phyloP scores from a whole-genome alignment of 2,888 invertebrate species.

The Diplolepis rosae region DNA sequence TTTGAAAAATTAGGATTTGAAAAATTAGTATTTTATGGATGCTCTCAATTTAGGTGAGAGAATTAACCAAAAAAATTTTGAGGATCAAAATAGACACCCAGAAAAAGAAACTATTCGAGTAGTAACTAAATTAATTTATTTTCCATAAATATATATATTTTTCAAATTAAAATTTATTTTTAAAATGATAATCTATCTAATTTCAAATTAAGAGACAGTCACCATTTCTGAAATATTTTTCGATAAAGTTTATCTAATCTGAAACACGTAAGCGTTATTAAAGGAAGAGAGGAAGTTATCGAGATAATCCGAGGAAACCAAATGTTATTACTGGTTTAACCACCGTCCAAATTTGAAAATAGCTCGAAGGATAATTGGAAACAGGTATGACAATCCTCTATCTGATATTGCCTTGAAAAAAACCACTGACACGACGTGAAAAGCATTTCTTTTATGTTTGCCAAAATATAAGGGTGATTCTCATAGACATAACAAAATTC shows the following conservation, averaged over 20 bases:
- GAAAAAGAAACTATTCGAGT: too few relatives aligned
- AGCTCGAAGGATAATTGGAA: slow-evolving; percentile 49
- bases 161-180: too few relatives aligned
- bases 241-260: not conserved
- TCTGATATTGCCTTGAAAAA: not conserved
- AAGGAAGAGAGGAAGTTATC: not conserved
- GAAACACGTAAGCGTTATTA: not conserved
- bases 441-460: not conserved
- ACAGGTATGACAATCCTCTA: slow-evolving; percentile 33
- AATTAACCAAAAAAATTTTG: too few relatives aligned
- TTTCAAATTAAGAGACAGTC: not conserved
- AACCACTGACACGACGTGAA: not conserved
- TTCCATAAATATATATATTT: too few relatives aligned
- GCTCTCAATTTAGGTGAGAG: too few relatives aligned
- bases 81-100: too few relatives aligned
- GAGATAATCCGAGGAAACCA: slow-evolving; percentile 21
- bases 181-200: too few relatives aligned
- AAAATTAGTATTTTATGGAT: too few relatives aligned
- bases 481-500: not conserved
- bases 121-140: too few relatives aligned
- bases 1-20: too few relatives aligned
- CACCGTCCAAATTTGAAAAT: slow-evolving; percentile 47
- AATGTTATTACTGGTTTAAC: slow-evolving; percentile 51
- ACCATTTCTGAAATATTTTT: not conserved
- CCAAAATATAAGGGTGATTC: not conserved